Evolutionary conservation across 2,888 invertebrate genomes (phyloP).

Genomic region (Criorhina ranunculi): DNA sequence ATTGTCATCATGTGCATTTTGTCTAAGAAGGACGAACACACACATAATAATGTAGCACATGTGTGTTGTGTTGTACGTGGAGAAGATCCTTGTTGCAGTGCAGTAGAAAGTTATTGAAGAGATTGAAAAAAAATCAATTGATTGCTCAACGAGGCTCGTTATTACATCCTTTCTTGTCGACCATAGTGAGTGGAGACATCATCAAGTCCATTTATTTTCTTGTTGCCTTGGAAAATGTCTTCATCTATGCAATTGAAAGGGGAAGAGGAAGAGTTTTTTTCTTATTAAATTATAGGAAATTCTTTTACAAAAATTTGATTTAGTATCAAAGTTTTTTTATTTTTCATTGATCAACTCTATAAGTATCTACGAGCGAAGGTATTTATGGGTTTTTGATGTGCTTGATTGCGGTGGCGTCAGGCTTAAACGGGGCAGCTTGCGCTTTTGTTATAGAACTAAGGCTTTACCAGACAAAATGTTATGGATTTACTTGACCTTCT

Average conservation of each 20-base stretch:
- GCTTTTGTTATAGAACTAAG: not conserved
- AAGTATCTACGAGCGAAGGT: not conserved
- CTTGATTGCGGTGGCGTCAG: not conserved
- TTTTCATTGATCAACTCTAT: not conserved
- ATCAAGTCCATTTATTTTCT: constrained; percentile 19
- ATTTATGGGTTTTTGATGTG: not conserved
- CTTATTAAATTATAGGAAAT: constrained; percentile 19
- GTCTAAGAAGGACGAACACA: constrained; percentile 51
- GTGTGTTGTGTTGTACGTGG: constrained; percentile 23
- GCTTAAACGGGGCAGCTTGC: not conserved
- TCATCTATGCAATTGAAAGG: not conserved
- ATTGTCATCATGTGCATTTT: constrained; percentile 66
- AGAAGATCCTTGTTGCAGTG: constrained; percentile 20
- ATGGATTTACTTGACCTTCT: too few relatives aligned
- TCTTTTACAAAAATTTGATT: constrained; percentile 9
- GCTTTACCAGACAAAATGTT: too few relatives aligned
- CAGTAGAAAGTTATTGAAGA: constrained; percentile 56
- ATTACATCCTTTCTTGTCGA: constrained; percentile 78
- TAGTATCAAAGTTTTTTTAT: constrained; percentile 8
- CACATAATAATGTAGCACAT: constrained; percentile 56
- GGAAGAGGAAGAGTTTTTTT: constrained; percentile 7
- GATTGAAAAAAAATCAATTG: constrained; percentile 41
- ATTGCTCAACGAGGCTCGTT: constrained; percentile 80
- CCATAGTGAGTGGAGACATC: constrained; percentile 35
- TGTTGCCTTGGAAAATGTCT: constrained; percentile 10